A percentile compares a stretch with the other conserved stretches of the same genome.
Evolutionary conservation across 2,888 invertebrate species (phyloP).

Genomic region (Lomographa bimaculata): DNA sequence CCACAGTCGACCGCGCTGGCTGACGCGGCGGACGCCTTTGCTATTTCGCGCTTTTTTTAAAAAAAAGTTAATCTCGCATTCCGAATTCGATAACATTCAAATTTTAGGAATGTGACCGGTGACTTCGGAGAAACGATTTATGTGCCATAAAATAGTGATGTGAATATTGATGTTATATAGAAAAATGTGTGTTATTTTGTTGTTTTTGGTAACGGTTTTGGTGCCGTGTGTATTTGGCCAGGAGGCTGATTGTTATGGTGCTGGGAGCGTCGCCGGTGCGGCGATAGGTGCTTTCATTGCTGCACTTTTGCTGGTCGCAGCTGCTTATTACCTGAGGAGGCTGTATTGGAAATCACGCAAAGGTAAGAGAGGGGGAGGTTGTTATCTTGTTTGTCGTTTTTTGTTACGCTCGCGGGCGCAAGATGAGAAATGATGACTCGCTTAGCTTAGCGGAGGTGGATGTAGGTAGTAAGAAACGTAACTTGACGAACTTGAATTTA

Average conservation of each 20-base stretch:
- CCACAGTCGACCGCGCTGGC: slow-evolving; percentile 67
- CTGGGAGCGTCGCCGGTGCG: slow-evolving; percentile 88
- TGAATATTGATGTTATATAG: slow-evolving; percentile 43
- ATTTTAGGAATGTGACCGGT: slow-evolving; percentile 72
- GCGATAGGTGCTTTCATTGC: slow-evolving; percentile 88
- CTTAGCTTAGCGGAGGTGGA: slow-evolving; percentile 16
- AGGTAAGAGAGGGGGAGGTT: slow-evolving; percentile 60
- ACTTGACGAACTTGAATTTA: slow-evolving; percentile 13
- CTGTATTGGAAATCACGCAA: slow-evolving; percentile 85
- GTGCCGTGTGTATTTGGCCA: slow-evolving; percentile 75
- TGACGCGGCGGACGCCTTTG: slow-evolving; percentile 61
- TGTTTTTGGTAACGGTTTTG: slow-evolving; percentile 71
- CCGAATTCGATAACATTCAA: slow-evolving; percentile 52
- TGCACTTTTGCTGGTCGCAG: slow-evolving; percentile 84
- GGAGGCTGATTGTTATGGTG: slow-evolving; percentile 84
- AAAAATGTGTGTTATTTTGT: slow-evolving; percentile 72
- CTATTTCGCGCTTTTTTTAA: slow-evolving; percentile 42
- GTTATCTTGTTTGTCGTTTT: slow-evolving; percentile 13
- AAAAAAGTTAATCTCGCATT: slow-evolving; percentile 50
- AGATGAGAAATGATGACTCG: slow-evolving; percentile 19
- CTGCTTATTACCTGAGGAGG: slow-evolving; percentile 83
- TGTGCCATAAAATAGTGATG: slow-evolving; percentile 78
- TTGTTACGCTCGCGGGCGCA: slow-evolving; percentile 19
- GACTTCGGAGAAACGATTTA: slow-evolving; percentile 49
- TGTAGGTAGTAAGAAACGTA: slow-evolving; percentile 4